Conservation (phyloP, 2,888 invertebrate genomes). For the Syrphus vitripennis region DNA sequence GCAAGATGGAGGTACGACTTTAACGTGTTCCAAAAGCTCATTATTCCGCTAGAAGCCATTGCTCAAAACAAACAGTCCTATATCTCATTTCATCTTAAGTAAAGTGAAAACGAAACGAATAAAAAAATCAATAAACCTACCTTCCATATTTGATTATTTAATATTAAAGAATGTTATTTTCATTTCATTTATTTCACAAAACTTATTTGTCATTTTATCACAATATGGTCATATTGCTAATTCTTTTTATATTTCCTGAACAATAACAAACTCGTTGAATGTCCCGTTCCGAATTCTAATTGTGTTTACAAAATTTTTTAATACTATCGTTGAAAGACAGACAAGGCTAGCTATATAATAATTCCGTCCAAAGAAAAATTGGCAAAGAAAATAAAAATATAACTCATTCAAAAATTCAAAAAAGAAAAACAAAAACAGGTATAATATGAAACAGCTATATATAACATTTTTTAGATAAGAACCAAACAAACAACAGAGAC, state of each 20-base stretch:
- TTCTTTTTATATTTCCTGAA: neutral
- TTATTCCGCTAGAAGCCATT: neutral
- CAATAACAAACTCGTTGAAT: neutral
- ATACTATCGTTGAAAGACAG: conserved; percentile 46
- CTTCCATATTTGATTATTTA: neutral
- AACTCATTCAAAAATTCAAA: conserved; percentile 4
- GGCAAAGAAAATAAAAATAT: conserved; percentile 19
- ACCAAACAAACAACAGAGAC: conserved; percentile 18
- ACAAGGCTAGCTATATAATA: conserved; percentile 39
- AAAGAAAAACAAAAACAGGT: conserved; percentile 18
- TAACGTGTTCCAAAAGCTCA: neutral
- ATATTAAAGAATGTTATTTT: neutral
- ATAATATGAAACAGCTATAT: neutral
- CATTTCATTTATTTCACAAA: neutral
- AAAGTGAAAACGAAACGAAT: conserved; percentile 18
- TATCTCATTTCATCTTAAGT: neutral
- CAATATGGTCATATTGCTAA: neutral
- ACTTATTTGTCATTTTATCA: neutral
- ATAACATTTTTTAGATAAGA: no score
- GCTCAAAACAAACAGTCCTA: conserved; percentile 26
- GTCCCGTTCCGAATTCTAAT: no score
- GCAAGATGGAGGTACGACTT: neutral
- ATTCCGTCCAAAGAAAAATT: neutral
- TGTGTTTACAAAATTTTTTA: conserved; percentile 30
- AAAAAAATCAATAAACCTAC: neutral